Evolutionary conservation across 2,888 invertebrate genomes (phyloP).

Genomic region (Nephrocerus scutellatus): DNA sequence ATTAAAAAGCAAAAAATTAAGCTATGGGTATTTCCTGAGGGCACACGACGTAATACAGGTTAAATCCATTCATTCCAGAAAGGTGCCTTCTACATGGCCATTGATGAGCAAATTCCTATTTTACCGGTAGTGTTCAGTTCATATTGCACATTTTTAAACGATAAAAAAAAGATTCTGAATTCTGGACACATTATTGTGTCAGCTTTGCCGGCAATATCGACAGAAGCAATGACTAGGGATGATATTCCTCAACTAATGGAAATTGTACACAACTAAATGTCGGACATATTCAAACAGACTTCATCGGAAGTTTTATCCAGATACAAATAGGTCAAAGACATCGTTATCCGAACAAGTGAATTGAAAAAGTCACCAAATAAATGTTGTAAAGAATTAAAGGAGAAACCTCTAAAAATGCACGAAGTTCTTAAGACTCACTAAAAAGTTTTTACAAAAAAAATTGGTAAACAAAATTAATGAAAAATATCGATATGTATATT

Average conservation of each 20-base stretch:
- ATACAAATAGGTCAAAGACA: no score
- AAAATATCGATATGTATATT: no score
- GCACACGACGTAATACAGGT: conserved; percentile 77
- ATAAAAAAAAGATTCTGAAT: conserved; percentile 64
- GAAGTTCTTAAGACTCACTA: no score
- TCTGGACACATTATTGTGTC: conserved; percentile 69
- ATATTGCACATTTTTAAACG: conserved; percentile 69
- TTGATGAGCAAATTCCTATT: conserved; percentile 81
- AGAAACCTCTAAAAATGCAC: no score
- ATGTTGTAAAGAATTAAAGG: no score
- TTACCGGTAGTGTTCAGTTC: conserved; percentile 86
- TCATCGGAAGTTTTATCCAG: conserved; percentile 63
- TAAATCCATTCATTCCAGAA: conserved; percentile 91
- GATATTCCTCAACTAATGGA: conserved; percentile 66
- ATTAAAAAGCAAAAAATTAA: conserved; percentile 71
- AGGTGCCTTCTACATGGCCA: conserved; percentile 91
- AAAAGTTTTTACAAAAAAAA: no score
- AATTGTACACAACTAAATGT: conserved; percentile 62
- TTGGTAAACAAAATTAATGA: no score
- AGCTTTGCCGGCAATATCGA: conserved; percentile 69
- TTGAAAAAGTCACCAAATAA: no score
- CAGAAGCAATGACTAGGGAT: conserved; percentile 61
- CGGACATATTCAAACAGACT: conserved; percentile 58
- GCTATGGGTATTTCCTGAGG: conserved; percentile 92
- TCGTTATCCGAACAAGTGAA: no score